These are phyloP conservation scores for Ochropacha duplaris DNA, from an alignment of 2,888 invertebrate species.

Conservation along the genomic window DNA sequence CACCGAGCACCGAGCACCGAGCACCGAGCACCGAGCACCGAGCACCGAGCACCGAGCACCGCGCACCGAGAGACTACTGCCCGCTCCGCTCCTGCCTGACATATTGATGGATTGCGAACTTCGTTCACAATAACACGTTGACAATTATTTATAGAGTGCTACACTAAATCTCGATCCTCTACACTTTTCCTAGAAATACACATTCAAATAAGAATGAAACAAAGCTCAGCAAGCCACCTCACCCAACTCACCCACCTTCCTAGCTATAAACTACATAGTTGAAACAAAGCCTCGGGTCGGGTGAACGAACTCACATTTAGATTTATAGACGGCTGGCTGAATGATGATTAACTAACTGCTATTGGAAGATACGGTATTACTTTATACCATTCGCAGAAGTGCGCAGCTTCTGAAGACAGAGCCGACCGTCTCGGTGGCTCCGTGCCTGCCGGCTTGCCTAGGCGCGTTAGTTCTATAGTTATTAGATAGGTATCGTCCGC, in stretches of 20 bases:
- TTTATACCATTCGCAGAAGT: slow-evolving; percentile 48
- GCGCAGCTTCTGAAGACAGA: slow-evolving; percentile 10
- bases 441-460: no score
- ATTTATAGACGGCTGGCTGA: slow-evolving; percentile 56
- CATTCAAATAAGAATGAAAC: slow-evolving; percentile 26
- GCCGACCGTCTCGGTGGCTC: slow-evolving; percentile 7
- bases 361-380: slow-evolving; percentile 27
- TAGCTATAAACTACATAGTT: slow-evolving; percentile 37
- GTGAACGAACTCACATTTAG: slow-evolving; percentile 53
- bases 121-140: slow-evolving; percentile 47
- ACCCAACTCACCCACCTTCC: no score
- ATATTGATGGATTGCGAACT: slow-evolving; percentile 53
- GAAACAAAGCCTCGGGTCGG: slow-evolving; percentile 34
- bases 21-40: slow-evolving; percentile 12
- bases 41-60: slow-evolving; percentile 12
- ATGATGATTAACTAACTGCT: slow-evolving; percentile 37
- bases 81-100: slow-evolving; percentile 30
- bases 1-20: slow-evolving; percentile 11
- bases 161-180: neutral
- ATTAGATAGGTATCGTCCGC: neutral
- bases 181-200: neutral
- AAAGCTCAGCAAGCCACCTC: slow-evolving; percentile 21
- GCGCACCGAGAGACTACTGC: slow-evolving; percentile 4
- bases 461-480: neutral
- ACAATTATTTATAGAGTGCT: slow-evolving; percentile 43